Conservation (phyloP, 2,888 invertebrate species). For the Steinernema hermaphroditum region DNA sequence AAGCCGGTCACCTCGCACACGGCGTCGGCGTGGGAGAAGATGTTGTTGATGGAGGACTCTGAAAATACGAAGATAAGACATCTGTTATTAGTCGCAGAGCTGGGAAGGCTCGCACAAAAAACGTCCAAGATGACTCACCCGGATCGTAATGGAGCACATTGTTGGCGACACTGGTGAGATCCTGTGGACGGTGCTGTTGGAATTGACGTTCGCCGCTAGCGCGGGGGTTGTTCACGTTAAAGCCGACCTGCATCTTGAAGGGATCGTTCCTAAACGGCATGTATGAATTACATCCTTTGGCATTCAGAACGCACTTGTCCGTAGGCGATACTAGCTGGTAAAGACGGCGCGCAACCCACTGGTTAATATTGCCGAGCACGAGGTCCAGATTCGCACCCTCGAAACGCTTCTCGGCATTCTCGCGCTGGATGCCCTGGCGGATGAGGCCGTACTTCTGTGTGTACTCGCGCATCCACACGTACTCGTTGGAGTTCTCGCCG, state of each 20-base stretch:
- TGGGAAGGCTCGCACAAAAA: neutral
- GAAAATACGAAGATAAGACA: neutral
- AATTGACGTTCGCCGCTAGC: neutral
- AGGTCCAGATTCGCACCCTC: slow-evolving; percentile 39
- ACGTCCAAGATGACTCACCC: neutral
- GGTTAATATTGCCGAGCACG: slow-evolving; percentile 53
- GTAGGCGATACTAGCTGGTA: slow-evolving; percentile 37
- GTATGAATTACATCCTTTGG: neutral
- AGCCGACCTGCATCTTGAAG: slow-evolving; percentile 7
- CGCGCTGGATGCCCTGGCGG: slow-evolving; percentile 59
- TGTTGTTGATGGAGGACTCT: neutral
- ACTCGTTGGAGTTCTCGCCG: slow-evolving; percentile 51
- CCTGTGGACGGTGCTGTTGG: slow-evolving; percentile 42
- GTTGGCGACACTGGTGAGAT: slow-evolving; percentile 44
- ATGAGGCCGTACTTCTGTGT: slow-evolving; percentile 48
- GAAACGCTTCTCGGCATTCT: slow-evolving; percentile 53
- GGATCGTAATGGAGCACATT: slow-evolving; percentile 40
- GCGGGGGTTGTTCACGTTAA: neutral
- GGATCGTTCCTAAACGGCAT: slow-evolving; percentile 5
- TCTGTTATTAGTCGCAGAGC: too few species aligned
- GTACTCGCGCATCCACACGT: slow-evolving; percentile 55
- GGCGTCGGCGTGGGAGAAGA: slow-evolving; percentile 35
- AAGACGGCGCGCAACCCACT: slow-evolving; percentile 47
- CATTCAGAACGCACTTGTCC: slow-evolving; percentile 30
- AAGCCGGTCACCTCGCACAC: slow-evolving; percentile 39